These are phyloP conservation scores for Caenorhabditis sulstoni DNA, from an alignment of 2,888 invertebrate species.

Conservation along the genomic window DNA sequence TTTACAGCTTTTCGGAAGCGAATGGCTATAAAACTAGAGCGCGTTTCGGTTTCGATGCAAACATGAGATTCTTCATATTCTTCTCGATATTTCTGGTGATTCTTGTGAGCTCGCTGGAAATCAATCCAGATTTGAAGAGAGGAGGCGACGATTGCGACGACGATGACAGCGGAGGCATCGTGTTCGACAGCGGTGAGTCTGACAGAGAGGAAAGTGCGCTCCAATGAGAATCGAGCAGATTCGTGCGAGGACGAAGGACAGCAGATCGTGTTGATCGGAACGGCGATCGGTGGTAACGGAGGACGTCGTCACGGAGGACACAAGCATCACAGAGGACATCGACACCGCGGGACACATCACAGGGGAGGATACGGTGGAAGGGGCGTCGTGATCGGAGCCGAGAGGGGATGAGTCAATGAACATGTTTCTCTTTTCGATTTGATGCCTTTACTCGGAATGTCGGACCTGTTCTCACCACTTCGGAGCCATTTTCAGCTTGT, in stretches of 20 bases:
- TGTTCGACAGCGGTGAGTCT: neutral
- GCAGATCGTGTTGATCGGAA: slow-evolving; percentile 8
- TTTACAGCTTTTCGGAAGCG: neutral
- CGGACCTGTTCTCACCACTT: too few relatives aligned
- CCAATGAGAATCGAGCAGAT: too few relatives aligned
- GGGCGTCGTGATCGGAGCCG: slow-evolving; percentile 4
- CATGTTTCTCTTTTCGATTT: too few relatives aligned
- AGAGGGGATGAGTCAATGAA: slow-evolving; percentile 2
- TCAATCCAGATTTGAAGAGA: neutral
- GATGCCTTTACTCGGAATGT: too few relatives aligned
- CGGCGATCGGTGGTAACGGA: neutral
- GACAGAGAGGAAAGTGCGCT: neutral
- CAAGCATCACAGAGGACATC: slow-evolving; percentile 1
- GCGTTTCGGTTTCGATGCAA: neutral
- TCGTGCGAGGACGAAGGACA: slow-evolving; percentile 1
- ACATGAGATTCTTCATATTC: slow-evolving; percentile 5
- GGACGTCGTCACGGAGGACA: neutral
- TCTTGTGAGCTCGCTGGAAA: neutral
- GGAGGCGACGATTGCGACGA: neutral
- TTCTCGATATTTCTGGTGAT: neutral
- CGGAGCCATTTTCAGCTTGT: too few relatives aligned
- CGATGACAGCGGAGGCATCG: neutral
- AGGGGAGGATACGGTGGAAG: neutral
- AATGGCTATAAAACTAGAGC: slow-evolving; percentile 6
- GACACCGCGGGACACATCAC: neutral